Percentiles rank a stretch among this genome's conserved stretches.
Evolutionary conservation across 2,888 invertebrate species (phyloP).

Genomic region (Zaprionus obscuricornis): DNA sequence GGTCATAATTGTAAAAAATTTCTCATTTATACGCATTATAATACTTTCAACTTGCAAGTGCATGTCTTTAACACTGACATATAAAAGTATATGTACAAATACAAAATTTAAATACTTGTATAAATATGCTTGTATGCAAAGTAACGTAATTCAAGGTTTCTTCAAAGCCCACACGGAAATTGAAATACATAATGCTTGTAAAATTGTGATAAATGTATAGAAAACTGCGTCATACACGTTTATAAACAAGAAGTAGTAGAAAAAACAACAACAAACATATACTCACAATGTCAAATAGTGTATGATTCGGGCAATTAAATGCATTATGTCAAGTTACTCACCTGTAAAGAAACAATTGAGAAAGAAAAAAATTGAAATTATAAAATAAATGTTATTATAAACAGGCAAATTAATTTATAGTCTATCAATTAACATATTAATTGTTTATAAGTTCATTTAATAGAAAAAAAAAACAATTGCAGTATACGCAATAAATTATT

Average conservation of each 20-base stretch:
- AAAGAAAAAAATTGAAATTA: constrained; percentile 21
- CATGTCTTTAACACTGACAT: too few species aligned
- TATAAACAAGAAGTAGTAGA: too few species aligned
- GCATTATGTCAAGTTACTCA: constrained; percentile 65
- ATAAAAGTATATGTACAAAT: too few species aligned
- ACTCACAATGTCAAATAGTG: constrained; percentile 32
- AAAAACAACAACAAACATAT: constrained; percentile 12
- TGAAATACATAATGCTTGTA: constrained; percentile 28
- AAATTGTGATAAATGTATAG: constrained; percentile 42
- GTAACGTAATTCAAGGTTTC: constrained; percentile 51
- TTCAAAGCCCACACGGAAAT: constrained; percentile 64
- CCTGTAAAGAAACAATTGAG: constrained; percentile 62
- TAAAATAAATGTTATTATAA: constrained; percentile 27
- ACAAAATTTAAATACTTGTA: too few species aligned
- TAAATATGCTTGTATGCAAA: too few species aligned
- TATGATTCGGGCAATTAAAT: constrained; percentile 44
- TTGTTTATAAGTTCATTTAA: not conserved
- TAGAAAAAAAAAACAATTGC: not conserved
- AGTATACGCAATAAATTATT: constrained; percentile 31
- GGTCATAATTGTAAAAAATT: too few species aligned
- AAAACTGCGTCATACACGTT: constrained; percentile 42
- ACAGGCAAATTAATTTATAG: constrained; percentile 41
- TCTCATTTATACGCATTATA: too few species aligned
- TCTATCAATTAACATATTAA: constrained; percentile 31
- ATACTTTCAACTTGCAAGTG: too few species aligned